Base-by-base conservation (phyloP, 1,140 invertebrate genomes). In the Trissolcus basalis region DNA sequence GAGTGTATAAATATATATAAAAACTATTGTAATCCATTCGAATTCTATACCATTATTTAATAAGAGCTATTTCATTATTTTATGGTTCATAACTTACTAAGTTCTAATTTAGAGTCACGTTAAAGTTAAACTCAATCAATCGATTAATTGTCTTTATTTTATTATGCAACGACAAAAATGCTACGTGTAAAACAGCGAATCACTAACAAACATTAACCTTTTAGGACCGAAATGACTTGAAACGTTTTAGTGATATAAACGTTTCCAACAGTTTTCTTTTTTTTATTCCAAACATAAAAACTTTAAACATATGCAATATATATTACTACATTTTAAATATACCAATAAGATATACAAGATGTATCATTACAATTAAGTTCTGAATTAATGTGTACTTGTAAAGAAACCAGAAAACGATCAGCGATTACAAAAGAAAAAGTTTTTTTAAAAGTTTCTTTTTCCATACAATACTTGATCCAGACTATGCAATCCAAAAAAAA, bases 361-460 rank as follows among this genome's bases (percentile, higher is more conserved):
- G 13, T 14, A 44, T 8, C 11, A 7, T 44, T 7, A 13, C 3
- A 44, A 44, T 44, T n/a, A 44, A 44, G 13, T 43, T 8, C 9
- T 39, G 7, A 12, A 44, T 7, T 48, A 48, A 16, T n/a, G n/a
- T n/a, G n/a, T n/a, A n/a, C 14, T 19, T 48, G 1, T 8, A 16
- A 19, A 48, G 11, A 12, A n/a, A n/a, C n/a, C 10, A 44, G 36
- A n/a, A 39, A 39, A 39, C 36, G n/a, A n/a, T 8, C 36, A 39
- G 9, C 9, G 3, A 39, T 11, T 39, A n/a, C n/a, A n/a, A 39
- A 39, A 9, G 33, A 47, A 70, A 55, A 36, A 47, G 19, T 3
- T 3, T 6, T 27, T 44, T 43, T 70, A 70, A 70, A 70, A 70
- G 67, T 70, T 70, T 61, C 56, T 70, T 70, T 70, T 69, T 60